Base-by-base conservation (phyloP, 2,888 invertebrate genomes). In the Drosophila kambysellisi region DNA sequence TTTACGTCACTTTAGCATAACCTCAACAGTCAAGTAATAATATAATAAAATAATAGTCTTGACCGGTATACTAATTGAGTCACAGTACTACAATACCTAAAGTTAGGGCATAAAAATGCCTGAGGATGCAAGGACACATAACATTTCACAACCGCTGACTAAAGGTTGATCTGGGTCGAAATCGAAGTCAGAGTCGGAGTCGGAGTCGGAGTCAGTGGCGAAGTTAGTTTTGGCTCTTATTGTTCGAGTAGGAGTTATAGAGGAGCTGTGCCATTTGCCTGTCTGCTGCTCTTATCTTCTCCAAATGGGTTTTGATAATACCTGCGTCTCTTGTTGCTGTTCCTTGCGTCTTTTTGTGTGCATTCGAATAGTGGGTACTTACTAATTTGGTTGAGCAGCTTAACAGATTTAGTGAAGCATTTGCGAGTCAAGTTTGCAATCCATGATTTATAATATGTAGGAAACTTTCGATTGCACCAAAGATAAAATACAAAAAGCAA, bases 281-380 rank as follows among this genome's bases (percentile, higher is more conserved):
- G 70, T 56, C 54, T 60, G 58, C 53, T 62, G 61, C 71, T 59
- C 71, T 72, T 72, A 72, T 72, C 71, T 53, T 37, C 39, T 46
- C 29, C 70, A 54, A 70, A 66, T 71, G 71, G 67, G 67, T 59
- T 78, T 62, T 74, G 79, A 78, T 78, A 79, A 61, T 43, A 48
- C 41, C 56, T 66, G 46, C 60, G 33, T 67, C 74, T 64, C 62
- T 35, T 59, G 54, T 67, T 54, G 11, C 57, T 61, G 35, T 50
- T 57, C 60, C 58, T 48, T 57, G 64, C 67, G 67, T 35, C 46
- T 25, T 20, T 25, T 53, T 25, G 12, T 20, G 15, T 11, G 52
- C 7, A 33, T 52, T n/a, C 30, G n/a, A 52, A 52, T 35, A 15
- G 51, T 37, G 11, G 25, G 20, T 35, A 15, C 15, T 35, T 15